Conservation (phyloP, 2,888 invertebrate species). For the Lingula anatina region DNA sequence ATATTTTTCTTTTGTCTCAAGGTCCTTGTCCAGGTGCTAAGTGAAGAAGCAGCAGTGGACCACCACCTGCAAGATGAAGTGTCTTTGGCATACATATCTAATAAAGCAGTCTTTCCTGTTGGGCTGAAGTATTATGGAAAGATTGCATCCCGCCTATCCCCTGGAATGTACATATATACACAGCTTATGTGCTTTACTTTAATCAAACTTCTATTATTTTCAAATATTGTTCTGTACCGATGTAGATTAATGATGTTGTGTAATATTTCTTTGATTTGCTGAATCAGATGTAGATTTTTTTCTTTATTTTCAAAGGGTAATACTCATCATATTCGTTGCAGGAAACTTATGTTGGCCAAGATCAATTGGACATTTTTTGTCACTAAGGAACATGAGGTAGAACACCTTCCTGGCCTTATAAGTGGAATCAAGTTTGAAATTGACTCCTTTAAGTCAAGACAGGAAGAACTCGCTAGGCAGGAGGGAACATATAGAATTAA, state of each 20-base stretch:
- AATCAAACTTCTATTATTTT: neutral
- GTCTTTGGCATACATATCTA: slow-evolving; percentile 35
- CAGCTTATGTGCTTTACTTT: neutral
- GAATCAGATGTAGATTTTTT: neutral
- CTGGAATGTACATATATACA: slow-evolving; percentile 30
- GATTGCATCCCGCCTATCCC: slow-evolving; percentile 20
- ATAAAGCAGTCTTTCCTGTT: slow-evolving; percentile 35
- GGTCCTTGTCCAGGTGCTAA: slow-evolving; percentile 29
- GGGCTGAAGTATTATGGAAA: slow-evolving; percentile 18
- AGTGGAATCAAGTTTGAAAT: slow-evolving; percentile 8
- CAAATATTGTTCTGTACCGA: no score
- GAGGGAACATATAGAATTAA: slow-evolving; percentile 3
- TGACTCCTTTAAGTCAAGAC: neutral
- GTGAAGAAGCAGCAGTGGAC: slow-evolving; percentile 18
- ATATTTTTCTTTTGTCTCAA: slow-evolving; percentile 10
- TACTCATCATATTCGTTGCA: slow-evolving; percentile 14
- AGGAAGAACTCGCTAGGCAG: neutral
- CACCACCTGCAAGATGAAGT: slow-evolving; percentile 27
- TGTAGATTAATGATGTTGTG: no score
- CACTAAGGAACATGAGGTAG: slow-evolving; percentile 21
- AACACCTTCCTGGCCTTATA: slow-evolving; percentile 18
- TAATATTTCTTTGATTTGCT: no score
- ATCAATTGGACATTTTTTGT: slow-evolving; percentile 41
- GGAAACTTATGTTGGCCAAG: slow-evolving; percentile 36
- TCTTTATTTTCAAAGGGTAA: neutral